Evolutionary conservation across 1,140 invertebrate genomes (phyloP), one percentile per base, ranked within the genome.

Genomic region (Gryllus bimaculatus): DNA sequence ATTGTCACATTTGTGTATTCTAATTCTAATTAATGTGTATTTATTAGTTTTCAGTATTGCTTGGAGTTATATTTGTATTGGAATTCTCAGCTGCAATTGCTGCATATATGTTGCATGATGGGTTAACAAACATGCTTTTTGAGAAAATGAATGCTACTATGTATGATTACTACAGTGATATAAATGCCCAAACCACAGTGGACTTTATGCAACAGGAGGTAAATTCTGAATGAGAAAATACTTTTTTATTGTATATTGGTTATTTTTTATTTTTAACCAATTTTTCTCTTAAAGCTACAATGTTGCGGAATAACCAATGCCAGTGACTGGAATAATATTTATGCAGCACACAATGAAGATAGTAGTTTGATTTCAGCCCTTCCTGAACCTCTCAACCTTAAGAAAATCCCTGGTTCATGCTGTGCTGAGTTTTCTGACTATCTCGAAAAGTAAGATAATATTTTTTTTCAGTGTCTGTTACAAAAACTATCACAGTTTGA

Each of bases 71-170:
- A 8, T 91, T 97, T 78, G 87, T 96, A 48, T 82, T 96, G 84
- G 94, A 97, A 87, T 86, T 96, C 8, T 89, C 92, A 4, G 94
- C 92, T 8, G 93, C 93, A 39, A 92, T 96, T 83, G 90, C 92
- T 1, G 94, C 93, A 6, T 95, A 93, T 82, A 89, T 90, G 8
- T 88, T 94, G 82, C 90, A 92, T 80, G 85, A 88, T 8, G 88
- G 92, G 78, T 89, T 94, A 8, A 84, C 86, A 3, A 82, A 83
- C 2, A 87, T 90, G 82, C 80, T 94, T 47, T 83, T 88, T 76
- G 83, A 85, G 0, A 92, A 90, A 54, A 90, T 94, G 83, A 85
- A 87, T 18, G 54, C 83, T 8, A 87, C 89, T 0, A 86, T 93
- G 85, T 82, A 87, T 0, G 81, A 87, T 26, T 93, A 93, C 82